Conservation (phyloP, 2,113 vertebrate species). For the Ciconia stormi region DNA sequence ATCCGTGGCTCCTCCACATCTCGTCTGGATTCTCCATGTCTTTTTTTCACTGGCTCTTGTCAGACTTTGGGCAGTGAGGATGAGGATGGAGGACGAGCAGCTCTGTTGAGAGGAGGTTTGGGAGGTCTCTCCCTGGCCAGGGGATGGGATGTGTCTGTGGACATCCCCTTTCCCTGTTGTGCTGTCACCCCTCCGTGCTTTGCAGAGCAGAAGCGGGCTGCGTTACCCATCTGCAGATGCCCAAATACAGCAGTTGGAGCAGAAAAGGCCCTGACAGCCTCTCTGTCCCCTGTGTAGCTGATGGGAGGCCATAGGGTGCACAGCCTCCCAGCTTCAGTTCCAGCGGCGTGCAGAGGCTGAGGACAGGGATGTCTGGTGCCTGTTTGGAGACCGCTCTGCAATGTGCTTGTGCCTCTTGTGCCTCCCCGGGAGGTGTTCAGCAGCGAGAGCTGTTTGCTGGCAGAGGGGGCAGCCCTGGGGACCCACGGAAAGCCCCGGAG, state of each 20-base stretch:
- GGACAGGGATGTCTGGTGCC: neutral
- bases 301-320: neutral
- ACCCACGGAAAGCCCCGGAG: neutral
- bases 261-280: neutral
- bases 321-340: neutral
- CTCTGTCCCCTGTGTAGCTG: neutral
- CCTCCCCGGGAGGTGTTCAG: neutral
- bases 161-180: neutral
- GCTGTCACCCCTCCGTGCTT: neutral
- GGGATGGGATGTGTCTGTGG: neutral
- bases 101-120: neutral
- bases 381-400: neutral
- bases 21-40: neutral
- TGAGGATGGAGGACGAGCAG: neutral
- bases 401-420: too few relatives aligned
- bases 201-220: neutral
- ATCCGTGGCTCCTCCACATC: neutral
- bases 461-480: neutral
- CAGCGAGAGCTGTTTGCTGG: neutral
- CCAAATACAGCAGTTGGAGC: neutral
- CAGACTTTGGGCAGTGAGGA: neutral
- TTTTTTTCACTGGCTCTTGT: neutral
- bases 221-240: fast-evolving
- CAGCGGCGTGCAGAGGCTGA: neutral
- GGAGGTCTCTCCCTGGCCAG: neutral